Percentiles rank a stretch among this genome's conserved stretches.
These are phyloP conservation scores for Philereme transversata DNA, from an alignment of 2,888 invertebrate genomes.

Conservation along the genomic window DNA sequence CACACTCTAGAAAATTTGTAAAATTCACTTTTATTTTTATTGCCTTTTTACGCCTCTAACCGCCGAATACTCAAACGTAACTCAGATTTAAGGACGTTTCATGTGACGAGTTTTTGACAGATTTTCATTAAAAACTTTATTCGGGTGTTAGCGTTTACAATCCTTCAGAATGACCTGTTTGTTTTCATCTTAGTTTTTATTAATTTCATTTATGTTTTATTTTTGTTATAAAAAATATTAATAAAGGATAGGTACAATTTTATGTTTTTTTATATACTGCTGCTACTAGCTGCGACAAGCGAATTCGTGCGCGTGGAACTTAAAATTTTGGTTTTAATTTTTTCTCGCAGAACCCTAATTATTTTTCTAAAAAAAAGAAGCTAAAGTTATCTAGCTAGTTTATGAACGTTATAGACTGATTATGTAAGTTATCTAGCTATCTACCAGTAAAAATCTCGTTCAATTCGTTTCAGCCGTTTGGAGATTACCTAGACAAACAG, in stretches of 20 bases:
- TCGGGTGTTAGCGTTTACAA: no score
- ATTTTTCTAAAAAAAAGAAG: not conserved
- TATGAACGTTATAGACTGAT: not conserved
- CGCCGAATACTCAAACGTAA: no score
- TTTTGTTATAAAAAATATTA: not conserved
- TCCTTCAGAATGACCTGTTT: no score
- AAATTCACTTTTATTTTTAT: no score
- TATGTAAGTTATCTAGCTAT: not conserved
- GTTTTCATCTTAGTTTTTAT: no score
- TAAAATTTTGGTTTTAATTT: not conserved
- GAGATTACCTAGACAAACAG: not conserved
- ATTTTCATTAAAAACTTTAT: no score
- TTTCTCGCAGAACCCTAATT: not conserved
- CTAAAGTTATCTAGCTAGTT: not conserved
- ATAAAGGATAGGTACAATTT: not conserved
- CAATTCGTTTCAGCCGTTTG: not conserved
- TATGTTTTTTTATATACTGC: not conserved
- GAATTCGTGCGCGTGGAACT: conserved; percentile 1
- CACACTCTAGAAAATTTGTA: no score
- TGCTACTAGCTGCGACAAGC: conserved; percentile 1
- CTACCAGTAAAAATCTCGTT: not conserved
- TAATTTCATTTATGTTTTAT: no score
- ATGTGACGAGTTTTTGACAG: no score
- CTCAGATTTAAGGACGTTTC: no score
- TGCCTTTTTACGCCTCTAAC: no score